phyloP scores from a whole-genome alignment of 2,888 invertebrate species.

The Lumbricus terrestris region DNA sequence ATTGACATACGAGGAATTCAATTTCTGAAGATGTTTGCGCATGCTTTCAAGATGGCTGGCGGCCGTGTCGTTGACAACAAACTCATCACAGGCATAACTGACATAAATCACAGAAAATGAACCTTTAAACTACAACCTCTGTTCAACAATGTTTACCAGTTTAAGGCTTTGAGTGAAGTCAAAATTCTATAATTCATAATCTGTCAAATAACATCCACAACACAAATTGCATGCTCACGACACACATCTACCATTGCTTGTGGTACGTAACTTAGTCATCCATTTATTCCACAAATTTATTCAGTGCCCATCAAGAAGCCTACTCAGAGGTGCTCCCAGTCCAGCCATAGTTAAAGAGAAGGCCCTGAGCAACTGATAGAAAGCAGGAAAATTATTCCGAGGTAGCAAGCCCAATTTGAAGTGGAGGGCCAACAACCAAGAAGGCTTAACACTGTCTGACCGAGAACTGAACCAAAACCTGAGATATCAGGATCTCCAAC shows the following conservation, averaged over 20 bases:
- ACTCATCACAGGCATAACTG: constrained; percentile 79
- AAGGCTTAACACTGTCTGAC: no score
- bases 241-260: neutral
- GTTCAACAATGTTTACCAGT: neutral
- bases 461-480: no score
- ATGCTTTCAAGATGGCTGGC: constrained; percentile 56
- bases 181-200: neutral
- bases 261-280: no score
- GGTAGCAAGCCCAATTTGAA: no score
- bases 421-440: no score
- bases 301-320: no score
- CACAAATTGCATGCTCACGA: neutral
- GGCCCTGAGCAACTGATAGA: no score
- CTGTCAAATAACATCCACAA: neutral
- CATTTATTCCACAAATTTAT: no score
- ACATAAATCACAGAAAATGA: constrained; percentile 42
- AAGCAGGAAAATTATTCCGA: no score
- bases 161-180: neutral
- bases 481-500: no score
- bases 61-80: constrained; percentile 71
- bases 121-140: neutral
- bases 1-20: neutral
- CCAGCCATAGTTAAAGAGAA: no score
- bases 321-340: no score
- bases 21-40: constrained; percentile 49